A percentile compares a stretch with the other conserved stretches of the same genome.
These are phyloP conservation scores for Drosophila anomalipes DNA, from an alignment of 2,888 invertebrate genomes.

Conservation along the genomic window DNA sequence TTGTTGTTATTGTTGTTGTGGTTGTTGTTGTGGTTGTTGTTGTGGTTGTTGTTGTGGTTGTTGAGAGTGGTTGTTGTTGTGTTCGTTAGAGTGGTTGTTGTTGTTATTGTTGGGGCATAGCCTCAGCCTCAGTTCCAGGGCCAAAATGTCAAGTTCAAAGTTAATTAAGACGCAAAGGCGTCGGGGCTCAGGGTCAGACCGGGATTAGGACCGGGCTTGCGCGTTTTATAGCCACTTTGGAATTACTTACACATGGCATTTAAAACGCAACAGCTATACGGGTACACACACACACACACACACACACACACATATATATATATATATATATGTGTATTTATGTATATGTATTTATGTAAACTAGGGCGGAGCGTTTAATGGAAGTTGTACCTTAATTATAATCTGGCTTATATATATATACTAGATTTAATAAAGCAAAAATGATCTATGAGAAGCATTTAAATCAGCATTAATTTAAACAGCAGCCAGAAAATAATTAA, in stretches of 20 bases:
- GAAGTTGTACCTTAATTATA: conserved; percentile 4
- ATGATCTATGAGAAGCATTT: background rate
- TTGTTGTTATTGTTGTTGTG: conserved; percentile 29
- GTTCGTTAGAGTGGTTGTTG: background rate
- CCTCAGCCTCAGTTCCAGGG: conserved; percentile 34
- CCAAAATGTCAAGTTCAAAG: conserved; percentile 76
- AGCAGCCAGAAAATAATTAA: background rate
- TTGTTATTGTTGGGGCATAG: conserved; percentile 2
- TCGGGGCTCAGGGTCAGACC: conserved; percentile 28
- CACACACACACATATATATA: background rate
- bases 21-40: conserved; percentile 52
- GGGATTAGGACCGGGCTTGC: conserved; percentile 19
- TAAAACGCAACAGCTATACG: conserved; percentile 48
- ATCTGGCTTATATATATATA: background rate
- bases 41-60: conserved; percentile 42
- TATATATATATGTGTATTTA: conserved; percentile 14
- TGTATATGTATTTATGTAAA: conserved; percentile 31
- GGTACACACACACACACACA: conserved; percentile 1
- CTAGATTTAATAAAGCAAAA: background rate
- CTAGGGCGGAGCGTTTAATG: conserved; percentile 17
- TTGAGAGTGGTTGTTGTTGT: background rate
- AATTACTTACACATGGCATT: conserved; percentile 62
- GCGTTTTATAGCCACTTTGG: conserved; percentile 66
- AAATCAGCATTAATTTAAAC: background rate
- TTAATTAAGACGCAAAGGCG: conserved; percentile 63